These are phyloP conservation scores for Sesamia inferens DNA, from an alignment of 2,888 invertebrate species.

Conservation along the genomic window DNA sequence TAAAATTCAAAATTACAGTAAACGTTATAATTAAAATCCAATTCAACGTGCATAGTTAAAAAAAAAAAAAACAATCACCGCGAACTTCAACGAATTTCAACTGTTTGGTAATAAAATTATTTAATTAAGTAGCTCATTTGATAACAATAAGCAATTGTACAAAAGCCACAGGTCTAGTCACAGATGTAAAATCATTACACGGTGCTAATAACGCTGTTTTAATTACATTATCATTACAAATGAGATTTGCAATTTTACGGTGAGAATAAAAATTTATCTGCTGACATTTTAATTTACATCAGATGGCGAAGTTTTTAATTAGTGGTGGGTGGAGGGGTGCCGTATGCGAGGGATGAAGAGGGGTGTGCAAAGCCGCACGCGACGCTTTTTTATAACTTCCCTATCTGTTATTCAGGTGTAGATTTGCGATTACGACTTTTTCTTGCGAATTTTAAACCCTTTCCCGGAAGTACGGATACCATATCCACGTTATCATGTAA, in stretches of 20 bases:
- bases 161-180: slow-evolving; percentile 4
- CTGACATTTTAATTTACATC: slow-evolving; percentile 77
- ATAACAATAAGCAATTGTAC: slow-evolving; percentile 24
- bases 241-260: slow-evolving; percentile 71
- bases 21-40: background rate
- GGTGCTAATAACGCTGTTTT: slow-evolving; percentile 38
- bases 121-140: slow-evolving; percentile 16
- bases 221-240: slow-evolving; percentile 68
- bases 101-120: slow-evolving; percentile 7
- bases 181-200: slow-evolving; percentile 37
- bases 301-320: slow-evolving; percentile 82
- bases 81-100: slow-evolving; percentile 6
- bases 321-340: slow-evolving; percentile 66
- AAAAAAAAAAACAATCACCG: background rate
- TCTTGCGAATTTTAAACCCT: slow-evolving; percentile 22
- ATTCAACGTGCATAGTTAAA: too few relatives aligned
- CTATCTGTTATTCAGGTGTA: slow-evolving; percentile 48
- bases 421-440: slow-evolving; percentile 44
- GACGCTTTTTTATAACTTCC: slow-evolving; percentile 69
- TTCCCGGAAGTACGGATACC: slow-evolving; percentile 25
- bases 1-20: background rate
- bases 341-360: slow-evolving; percentile 37
- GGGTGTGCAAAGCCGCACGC: slow-evolving; percentile 60
- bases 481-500: slow-evolving; percentile 21
- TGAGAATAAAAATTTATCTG: slow-evolving; percentile 68